Percentiles rank a stretch among this genome's conserved stretches.
Conservation (phyloP, 92 coral and sea anemone genomes). For the Meandrina meandrites region DNA sequence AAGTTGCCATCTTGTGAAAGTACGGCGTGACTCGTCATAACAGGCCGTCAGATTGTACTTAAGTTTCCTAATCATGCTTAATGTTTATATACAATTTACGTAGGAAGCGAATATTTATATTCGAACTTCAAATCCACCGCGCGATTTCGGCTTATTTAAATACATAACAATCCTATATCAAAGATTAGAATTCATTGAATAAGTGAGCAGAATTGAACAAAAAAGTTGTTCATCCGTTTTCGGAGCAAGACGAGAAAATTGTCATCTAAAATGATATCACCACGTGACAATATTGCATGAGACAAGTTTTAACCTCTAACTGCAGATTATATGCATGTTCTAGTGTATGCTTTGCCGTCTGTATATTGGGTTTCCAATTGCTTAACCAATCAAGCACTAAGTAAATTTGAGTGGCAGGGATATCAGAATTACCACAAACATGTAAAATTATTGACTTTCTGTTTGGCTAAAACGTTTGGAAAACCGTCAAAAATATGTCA, state of each 20-base stretch:
- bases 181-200: no score
- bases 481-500: not conserved
- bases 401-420: not conserved
- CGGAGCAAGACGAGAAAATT: not conserved
- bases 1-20: not conserved
- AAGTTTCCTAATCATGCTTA: not conserved
- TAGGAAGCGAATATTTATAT: not conserved
- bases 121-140: not conserved
- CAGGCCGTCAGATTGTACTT: not conserved
- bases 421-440: not conserved
- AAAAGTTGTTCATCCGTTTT: not conserved
- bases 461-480: not conserved
- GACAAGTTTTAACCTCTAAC: not conserved
- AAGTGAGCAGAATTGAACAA: not conserved
- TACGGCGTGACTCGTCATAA: not conserved
- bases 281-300: conserved; percentile 4
- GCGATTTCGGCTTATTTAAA: not conserved
- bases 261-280: not conserved
- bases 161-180: not conserved
- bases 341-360: not conserved
- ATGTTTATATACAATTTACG: not conserved
- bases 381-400: not conserved
- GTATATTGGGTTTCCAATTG: not conserved
- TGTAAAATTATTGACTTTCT: not conserved
- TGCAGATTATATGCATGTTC: not conserved